Conservation (phyloP, 2,888 invertebrate genomes). For the Athetis lepigone region DNA sequence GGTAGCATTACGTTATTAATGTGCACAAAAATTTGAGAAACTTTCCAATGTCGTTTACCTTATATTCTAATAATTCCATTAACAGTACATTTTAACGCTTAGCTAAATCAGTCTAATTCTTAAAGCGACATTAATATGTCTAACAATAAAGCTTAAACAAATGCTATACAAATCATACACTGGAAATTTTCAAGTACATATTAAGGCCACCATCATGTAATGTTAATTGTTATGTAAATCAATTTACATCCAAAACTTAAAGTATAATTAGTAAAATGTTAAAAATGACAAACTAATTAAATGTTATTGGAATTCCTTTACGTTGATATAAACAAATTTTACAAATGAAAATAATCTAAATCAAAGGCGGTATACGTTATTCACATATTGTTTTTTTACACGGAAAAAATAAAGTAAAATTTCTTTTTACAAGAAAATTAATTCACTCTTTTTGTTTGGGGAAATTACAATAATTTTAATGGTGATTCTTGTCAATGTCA, state of each 20-base stretch:
- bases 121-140: slow-evolving; percentile 89
- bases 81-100: slow-evolving; percentile 88
- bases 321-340: slow-evolving; percentile 47
- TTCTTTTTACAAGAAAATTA: too few species aligned
- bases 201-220: slow-evolving; percentile 84
- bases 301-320: slow-evolving; percentile 57
- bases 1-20: slow-evolving; percentile 33
- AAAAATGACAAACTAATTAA: slow-evolving; percentile 58
- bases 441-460: background rate
- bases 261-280: slow-evolving; percentile 61
- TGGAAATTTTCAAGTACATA: slow-evolving; percentile 82
- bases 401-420: slow-evolving; percentile 42
- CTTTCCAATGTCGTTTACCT: slow-evolving; percentile 79
- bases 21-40: slow-evolving; percentile 50
- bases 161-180: slow-evolving; percentile 84
- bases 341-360: slow-evolving; percentile 54
- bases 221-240: slow-evolving; percentile 68
- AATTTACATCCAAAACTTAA: slow-evolving; percentile 67
- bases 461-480: background rate
- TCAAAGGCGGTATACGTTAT: slow-evolving; percentile 57
- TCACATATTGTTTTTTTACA: slow-evolving; percentile 48
- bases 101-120: slow-evolving; percentile 91
- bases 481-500: slow-evolving; percentile 2
- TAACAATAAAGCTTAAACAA: slow-evolving; percentile 89
- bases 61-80: slow-evolving; percentile 84